Percentiles rank a stretch among this genome's conserved stretches.
Evolutionary conservation across 2,113 vertebrate genomes (phyloP).

Genomic region (Ceratotherium simum): DNA sequence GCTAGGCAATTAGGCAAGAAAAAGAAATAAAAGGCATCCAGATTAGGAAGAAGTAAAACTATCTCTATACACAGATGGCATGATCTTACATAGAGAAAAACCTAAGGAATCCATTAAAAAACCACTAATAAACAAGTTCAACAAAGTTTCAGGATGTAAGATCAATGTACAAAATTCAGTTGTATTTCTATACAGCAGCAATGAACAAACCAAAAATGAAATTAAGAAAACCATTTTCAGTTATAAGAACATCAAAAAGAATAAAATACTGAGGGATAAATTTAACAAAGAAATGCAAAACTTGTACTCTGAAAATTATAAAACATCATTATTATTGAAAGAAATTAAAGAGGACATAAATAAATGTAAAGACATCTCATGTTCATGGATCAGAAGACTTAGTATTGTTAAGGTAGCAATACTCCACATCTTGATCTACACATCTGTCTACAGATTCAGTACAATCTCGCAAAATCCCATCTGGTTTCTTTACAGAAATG

Average conservation of each 20-base stretch:
- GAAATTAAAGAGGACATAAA: background rate
- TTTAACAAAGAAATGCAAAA: background rate
- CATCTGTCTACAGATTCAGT: background rate
- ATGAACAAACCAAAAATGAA: slow-evolving; percentile 14
- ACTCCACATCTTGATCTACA: background rate
- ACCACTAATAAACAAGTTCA: background rate
- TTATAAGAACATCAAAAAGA: slow-evolving; percentile 8
- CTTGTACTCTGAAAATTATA: background rate
- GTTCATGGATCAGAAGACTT: background rate
- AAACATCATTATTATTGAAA: background rate
- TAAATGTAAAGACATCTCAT: background rate
- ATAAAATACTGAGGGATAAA: background rate
- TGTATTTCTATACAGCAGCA: background rate
- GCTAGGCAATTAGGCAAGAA: background rate
- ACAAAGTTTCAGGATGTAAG: background rate
- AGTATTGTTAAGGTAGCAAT: background rate
- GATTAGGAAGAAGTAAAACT: background rate
- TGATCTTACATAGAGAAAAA: background rate
- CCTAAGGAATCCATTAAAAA: background rate
- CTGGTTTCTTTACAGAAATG: background rate
- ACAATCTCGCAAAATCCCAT: background rate
- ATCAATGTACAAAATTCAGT: background rate
- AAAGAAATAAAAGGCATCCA: background rate
- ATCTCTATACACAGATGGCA: background rate
- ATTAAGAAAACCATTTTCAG: background rate